phyloP scores from a whole-genome alignment of 2,113 vertebrate species.

The Urocynchramus pylzowi region DNA sequence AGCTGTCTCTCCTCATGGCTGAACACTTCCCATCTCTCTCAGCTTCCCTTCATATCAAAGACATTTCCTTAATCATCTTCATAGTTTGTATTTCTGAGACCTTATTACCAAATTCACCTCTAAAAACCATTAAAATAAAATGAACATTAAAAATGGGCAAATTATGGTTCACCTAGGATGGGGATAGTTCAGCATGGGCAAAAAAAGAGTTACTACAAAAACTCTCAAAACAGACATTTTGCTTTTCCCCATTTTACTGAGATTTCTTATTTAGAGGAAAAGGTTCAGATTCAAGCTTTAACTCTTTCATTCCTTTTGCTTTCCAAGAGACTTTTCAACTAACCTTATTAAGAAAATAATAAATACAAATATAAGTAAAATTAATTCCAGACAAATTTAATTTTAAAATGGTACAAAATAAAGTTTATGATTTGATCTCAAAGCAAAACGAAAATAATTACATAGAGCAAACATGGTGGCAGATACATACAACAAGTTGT shows the following conservation, averaged over 20 bases:
- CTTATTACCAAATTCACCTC: neutral
- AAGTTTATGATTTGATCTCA: neutral
- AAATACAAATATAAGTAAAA: neutral
- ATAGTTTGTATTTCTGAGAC: neutral
- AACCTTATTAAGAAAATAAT: neutral
- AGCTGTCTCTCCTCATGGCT: neutral
- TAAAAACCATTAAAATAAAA: neutral
- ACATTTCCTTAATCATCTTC: neutral
- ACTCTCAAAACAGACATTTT: neutral
- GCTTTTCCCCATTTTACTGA: neutral
- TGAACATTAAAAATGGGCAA: neutral
- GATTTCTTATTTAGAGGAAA: neutral
- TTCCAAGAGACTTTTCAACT: neutral
- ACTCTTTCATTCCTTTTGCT: neutral
- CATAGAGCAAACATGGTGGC: neutral
- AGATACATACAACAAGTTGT: slow-evolving; percentile 87
- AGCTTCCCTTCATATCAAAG: neutral
- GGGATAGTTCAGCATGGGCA: neutral
- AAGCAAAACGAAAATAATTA: neutral
- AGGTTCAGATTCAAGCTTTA: neutral
- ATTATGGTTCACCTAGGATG: neutral
- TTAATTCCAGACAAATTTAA: neutral
- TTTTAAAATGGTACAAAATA: neutral
- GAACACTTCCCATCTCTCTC: neutral
- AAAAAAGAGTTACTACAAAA: neutral